Base-by-base conservation (phyloP, 2,888 invertebrate genomes). In the Troides helena region DNA sequence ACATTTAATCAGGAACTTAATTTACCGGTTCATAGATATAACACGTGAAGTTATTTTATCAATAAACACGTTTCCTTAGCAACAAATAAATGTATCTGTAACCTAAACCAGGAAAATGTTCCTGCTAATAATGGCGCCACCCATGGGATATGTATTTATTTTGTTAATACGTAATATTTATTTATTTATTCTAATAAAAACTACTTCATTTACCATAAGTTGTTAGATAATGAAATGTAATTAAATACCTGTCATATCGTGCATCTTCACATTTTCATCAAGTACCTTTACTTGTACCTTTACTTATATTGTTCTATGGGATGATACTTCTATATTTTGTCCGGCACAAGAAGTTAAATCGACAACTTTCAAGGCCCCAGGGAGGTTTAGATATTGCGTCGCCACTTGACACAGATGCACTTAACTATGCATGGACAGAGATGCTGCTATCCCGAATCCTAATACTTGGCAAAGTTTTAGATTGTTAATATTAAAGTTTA, bases 391-490 rank as follows among this genome's bases (percentile, higher is more conserved):
- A 88, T 89, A 89, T 90, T 90, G 89, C 89, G 86, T 87, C 84
- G 84, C 78, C 87, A 87, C 87, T 87, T 87, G 88, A 83, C 87
- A 83, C 85, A 82, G 84, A 85, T 88, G 89, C 86, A 87, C 88
- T 89, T 89, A 87, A 85, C 86, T 90, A 90, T 90, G 90, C 89
- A 90, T 90, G 90, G 87, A 81, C 85, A 85, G 89, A 89, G 89
- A 85, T 86, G 78, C 82, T 76, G 79, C 77, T 70, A 81, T 82
- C 83, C 82, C 84, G 78, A 83, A 87, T 83, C 85, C 81, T 79
- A 80, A 82, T 81, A 81, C 82, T 83, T 79, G 82, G 75, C 80
- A 77, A 86, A 87, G 80, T 86, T 86, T 84, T 79, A 78, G 76
- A 81, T 82, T 81, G 77, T 79, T 80, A 81, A 85, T 82, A 85